phyloP scores from a whole-genome alignment of 2,113 vertebrate genomes.

The Tricholaema leucomelas region DNA sequence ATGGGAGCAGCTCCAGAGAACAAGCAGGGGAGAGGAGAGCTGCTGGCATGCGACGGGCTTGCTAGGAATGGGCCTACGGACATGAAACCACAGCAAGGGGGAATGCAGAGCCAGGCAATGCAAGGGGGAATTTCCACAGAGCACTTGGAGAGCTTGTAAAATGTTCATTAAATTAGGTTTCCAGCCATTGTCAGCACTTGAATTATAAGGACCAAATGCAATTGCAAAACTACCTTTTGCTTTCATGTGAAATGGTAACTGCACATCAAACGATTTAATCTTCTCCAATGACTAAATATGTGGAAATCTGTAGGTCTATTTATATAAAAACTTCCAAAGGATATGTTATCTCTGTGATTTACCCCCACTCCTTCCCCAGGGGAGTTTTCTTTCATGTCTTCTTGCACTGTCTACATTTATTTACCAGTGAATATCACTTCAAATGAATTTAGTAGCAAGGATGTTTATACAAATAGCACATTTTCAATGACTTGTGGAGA shows the following conservation, averaged over 20 bases:
- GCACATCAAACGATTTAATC: conserved; percentile 61
- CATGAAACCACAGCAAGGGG: neutral
- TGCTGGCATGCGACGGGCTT: conserved; percentile 16
- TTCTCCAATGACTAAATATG: conserved; percentile 32
- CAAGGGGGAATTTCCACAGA: conserved; percentile 35
- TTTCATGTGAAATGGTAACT: conserved; percentile 55
- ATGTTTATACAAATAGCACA: conserved; percentile 61
- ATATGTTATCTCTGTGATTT: conserved; percentile 62
- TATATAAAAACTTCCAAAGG: conserved; percentile 64
- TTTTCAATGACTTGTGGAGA: conserved; percentile 59
- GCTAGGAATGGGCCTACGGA: conserved; percentile 17
- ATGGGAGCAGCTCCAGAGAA: conserved; percentile 35
- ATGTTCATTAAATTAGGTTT: conserved; percentile 37
- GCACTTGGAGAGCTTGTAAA: conserved; percentile 21
- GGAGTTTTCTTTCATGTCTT: conserved; percentile 63
- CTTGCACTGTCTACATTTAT: conserved; percentile 41
- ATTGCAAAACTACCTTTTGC: conserved; percentile 46
- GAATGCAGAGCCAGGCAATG: neutral
- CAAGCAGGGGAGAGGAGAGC: conserved; percentile 10
- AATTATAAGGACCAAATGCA: conserved; percentile 38
- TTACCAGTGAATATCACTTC: conserved; percentile 59
- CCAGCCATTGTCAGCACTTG: conserved; percentile 1
- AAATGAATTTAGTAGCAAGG: conserved; percentile 48
- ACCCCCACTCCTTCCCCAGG: conserved; percentile 40
- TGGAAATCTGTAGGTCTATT: conserved; percentile 61